Evolutionary conservation across 2,888 invertebrate genomes (phyloP).

Genomic region (Catonia carolina): DNA sequence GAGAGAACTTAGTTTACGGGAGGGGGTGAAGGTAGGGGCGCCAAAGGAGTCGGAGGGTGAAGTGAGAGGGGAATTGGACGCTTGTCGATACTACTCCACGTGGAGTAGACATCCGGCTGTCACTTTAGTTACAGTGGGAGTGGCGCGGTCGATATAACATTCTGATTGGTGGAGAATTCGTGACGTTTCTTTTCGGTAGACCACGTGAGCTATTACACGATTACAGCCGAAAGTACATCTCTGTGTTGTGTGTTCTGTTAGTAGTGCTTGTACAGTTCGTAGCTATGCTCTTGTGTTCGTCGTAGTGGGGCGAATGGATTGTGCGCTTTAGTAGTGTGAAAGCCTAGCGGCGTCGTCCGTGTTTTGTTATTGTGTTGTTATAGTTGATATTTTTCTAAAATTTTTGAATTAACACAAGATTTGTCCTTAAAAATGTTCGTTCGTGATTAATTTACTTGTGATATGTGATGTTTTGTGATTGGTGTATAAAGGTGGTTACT

Average conservation of each 20-base stretch:
- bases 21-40: constrained; percentile 15
- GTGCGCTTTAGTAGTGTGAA: constrained; percentile 14
- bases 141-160: neutral
- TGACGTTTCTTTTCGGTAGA: constrained; percentile 29
- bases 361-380: no score
- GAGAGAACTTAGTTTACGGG: neutral
- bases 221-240: constrained; percentile 22
- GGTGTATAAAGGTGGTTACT: neutral
- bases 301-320: constrained; percentile 12
- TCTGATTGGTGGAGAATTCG: constrained; percentile 25
- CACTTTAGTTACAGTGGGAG: constrained; percentile 13
- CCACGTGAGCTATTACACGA: constrained; percentile 32
- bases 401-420: no score
- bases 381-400: no score
- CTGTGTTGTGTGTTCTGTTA: constrained; percentile 16
- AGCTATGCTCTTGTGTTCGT: neutral
- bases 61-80: constrained; percentile 15
- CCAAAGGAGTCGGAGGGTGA: constrained; percentile 14
- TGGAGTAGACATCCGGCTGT: constrained; percentile 24
- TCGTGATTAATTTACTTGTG: neutral
- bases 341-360: neutral
- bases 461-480: neutral
- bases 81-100: constrained; percentile 27
- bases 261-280: constrained; percentile 13
- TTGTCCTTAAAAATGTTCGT: neutral